Base-by-base conservation (phyloP, 2,797 vertebrate species). In the Tiaroga cobitis region DNA sequence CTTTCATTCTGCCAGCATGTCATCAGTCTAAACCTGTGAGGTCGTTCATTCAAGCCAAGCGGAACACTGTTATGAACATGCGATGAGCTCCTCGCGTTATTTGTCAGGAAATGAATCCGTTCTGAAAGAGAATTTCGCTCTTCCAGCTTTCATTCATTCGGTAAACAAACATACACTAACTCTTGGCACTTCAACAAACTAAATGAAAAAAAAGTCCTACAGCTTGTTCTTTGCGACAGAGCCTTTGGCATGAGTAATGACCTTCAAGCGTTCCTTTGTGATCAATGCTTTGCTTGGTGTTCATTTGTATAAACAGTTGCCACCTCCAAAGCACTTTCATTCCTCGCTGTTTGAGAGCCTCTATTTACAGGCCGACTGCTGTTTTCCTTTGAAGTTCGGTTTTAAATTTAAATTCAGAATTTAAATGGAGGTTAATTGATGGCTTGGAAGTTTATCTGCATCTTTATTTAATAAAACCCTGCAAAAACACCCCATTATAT, bases 191-290 rank as follows among this genome's bases (percentile, higher is more conserved):
- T 82, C 54, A 29, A 70, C 26, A 82, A 74, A 63, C 41, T 24
- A 82, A 74, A 37, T 43, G 6, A 8, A 26, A 61, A 56, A 56
- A 73, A 32, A 13, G 24, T 37, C 56, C 72, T n/a, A 8, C 10
- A 8, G 82, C 43, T 76, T n/a, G 59, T 49, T 76, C 21, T 49
- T 49, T 46, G 54, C 19, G 29, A n/a, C 41, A n/a, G 41, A 63
- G 69, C 72, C 29, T 49, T 73, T 83, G 61, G 81, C 81, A 83
- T 21, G 59, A 83, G 72, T 76, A 83, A 83, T 76, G 82, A 83
- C 82, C 82, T 83, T 76, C 73, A 76, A 83, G 82, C 43, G 24
- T 29, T 76, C 75, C 61, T 75, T 83, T 76, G 72, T 83, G 46
- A 76, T 76, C 56, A 74, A 74, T 39, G 41, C 51, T 83, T 83